Base-by-base conservation (phyloP, 1,140 invertebrate species). In the Dendroctonus ponderosae region DNA sequence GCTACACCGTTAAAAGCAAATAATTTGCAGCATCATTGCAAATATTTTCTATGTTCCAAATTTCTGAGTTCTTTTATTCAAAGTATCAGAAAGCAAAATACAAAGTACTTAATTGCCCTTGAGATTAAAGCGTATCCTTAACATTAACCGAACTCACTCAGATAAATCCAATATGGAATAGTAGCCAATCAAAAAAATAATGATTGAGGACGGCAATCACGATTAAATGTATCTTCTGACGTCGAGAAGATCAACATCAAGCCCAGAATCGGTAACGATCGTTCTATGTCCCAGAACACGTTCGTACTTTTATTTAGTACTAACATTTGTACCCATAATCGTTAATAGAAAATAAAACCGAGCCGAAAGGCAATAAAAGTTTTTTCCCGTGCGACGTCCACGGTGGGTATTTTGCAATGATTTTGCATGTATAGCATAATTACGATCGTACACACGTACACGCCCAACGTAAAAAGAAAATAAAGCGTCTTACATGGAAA, bases 371-470 rank as follows among this genome's bases (percentile, higher is more conserved):
- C 41, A 11, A 62, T 50, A 62, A 52, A 49, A 59, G 11, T n/a
- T 46, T 62, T 62, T 62, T 62, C 39, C 58, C 5, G n/a, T 7
- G n/a, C 48, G 38, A 11, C 37, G 11, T 37, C 46, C 58, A 46
- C 46, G 15, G 14, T 15, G 48, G 46, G 37, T n/a, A 53, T 67
- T 67, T 67, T 67, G 65, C 57, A 67, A 67, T 60, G 57, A 67
- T 67, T 66, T 66, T 66, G 63, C 63, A 66, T 66, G 63, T 66
- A 62, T 46, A 65, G 62, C 42, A 65, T 65, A 65, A 65, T 65
- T 65, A 43, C 62, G 52, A 12, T 43, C 12, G 54, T 39, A 57
- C 9, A 44, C 62, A 65, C 52, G 62, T 65, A 57, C 58, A 37
- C 5, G 43, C 41, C 12, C 7, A 52, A 14, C 41, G 39, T 12